phyloP scores from a whole-genome alignment of 2,888 invertebrate species.

The Autographa gamma region DNA sequence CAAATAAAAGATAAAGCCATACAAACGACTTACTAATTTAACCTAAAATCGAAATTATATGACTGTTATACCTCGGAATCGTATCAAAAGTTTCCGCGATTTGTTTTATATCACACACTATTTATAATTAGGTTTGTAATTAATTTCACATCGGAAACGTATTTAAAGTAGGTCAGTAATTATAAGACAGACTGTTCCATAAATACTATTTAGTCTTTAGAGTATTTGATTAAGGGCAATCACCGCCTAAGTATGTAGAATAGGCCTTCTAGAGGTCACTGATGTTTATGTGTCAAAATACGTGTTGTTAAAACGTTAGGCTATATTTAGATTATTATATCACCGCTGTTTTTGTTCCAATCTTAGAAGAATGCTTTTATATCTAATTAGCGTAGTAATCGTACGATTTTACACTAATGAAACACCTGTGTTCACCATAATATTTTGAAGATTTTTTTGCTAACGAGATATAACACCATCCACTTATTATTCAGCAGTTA shows the following conservation, averaged over 20 bases:
- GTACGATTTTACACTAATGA: no score
- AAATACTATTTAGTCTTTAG: slow-evolving; percentile 1
- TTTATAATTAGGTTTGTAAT: slow-evolving; percentile 21
- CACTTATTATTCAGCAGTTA: no score
- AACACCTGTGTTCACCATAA: no score
- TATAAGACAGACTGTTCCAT: slow-evolving; percentile 8
- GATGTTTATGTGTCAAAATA: slow-evolving; percentile 11
- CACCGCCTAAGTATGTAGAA: slow-evolving; percentile 13
- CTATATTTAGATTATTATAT: not conserved
- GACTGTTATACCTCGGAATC: not conserved
- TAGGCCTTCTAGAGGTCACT: slow-evolving; percentile 13
- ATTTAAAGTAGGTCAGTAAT: slow-evolving; percentile 40
- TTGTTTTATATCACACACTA: slow-evolving; percentile 9
- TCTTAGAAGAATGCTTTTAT: not conserved
- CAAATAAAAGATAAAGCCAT: slow-evolving; percentile 8
- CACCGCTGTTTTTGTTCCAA: not conserved
- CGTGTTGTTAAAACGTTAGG: not conserved
- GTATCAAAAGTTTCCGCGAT: slow-evolving; percentile 34
- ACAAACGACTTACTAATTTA: slow-evolving; percentile 16
- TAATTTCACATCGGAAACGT: slow-evolving; percentile 26
- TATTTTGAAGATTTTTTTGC: no score
- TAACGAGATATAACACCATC: no score
- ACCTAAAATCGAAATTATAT: slow-evolving; percentile 4
- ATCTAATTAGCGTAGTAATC: no score
- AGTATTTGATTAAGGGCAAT: slow-evolving; percentile 10